phyloP scores from a whole-genome alignment of 2,113 vertebrate species.

The Pangasianodon gigas region DNA sequence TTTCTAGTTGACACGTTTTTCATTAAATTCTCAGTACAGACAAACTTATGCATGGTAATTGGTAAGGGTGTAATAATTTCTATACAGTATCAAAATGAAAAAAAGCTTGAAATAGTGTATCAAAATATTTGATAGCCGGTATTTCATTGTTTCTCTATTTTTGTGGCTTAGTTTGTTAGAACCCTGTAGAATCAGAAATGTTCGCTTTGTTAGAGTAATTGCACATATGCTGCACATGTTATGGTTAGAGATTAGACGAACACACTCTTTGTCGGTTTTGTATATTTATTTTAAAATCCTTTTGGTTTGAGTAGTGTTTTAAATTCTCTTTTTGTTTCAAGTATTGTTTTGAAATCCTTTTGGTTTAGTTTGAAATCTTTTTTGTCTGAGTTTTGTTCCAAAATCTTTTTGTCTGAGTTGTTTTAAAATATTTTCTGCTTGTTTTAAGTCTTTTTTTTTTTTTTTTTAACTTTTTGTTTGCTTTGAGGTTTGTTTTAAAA shows the following conservation, averaged over 20 bases:
- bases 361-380: background rate
- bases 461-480: background rate
- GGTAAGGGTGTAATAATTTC: background rate
- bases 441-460: background rate
- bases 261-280: background rate
- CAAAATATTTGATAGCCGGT: background rate
- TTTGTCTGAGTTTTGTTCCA: no score
- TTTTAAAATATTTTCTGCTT: background rate
- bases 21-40: background rate
- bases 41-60: background rate
- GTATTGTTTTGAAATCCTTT: background rate
- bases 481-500: background rate
- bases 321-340: background rate
- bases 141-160: background rate
- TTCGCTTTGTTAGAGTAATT: background rate
- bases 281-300: background rate
- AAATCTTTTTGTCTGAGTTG: no score
- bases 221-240: background rate
- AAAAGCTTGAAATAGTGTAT: background rate
- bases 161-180: background rate
- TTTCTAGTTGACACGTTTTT: background rate
- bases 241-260: background rate
- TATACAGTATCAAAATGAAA: background rate
- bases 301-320: no score
- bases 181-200: background rate